Base-by-base conservation (phyloP, 1,140 invertebrate genomes). In the Cataglyphis hispanica region DNA sequence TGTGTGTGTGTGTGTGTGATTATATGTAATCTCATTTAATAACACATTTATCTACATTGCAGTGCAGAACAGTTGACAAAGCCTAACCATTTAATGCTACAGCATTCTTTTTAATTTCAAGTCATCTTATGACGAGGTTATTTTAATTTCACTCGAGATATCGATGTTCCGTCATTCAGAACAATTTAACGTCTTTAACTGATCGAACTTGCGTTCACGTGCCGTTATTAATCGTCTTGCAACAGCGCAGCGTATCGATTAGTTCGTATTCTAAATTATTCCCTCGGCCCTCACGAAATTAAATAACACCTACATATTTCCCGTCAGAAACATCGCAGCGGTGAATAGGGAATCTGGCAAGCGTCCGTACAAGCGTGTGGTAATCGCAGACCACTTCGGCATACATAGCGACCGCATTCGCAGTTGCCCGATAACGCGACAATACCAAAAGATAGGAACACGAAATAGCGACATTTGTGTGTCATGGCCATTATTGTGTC, bases 301-400 rank as follows among this genome's bases (percentile, higher is more conserved):
- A 81, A 81, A 72, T 81, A 72, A 19, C 43, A 53, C n/a, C 13
- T 25, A 70, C 37, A 34, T 58, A 81, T 81, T 56, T 72, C 13
- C 25, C 1, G 13, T 56, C 19, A 70, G 67, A 11, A 81, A 58
- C 37, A 40, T 31, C 50, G 34, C n/a, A n/a, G n/a, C 27, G 1
- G 10, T 16, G 2, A 19, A 81, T 46, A 70, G 11, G 2, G n/a
- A 58, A 81, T 72, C 66, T 70, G 13, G 4, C 37, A 70, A 43
- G 37, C 66, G 25, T 70, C 6, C 50, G 25, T 58, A 60, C 34
- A 43, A 43, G n/a, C 7, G 10, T 31, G 6, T 58, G 13, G 22
- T 22, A 22, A 16, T 80, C 40, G 46, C 16, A 34, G 2, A 50
- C 27, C 16, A 19, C n/a, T 53, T 56, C 16, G 25, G 11, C n/a